Conservation (phyloP, 2,797 vertebrate species). For the Mormyrops boulengeri region DNA sequence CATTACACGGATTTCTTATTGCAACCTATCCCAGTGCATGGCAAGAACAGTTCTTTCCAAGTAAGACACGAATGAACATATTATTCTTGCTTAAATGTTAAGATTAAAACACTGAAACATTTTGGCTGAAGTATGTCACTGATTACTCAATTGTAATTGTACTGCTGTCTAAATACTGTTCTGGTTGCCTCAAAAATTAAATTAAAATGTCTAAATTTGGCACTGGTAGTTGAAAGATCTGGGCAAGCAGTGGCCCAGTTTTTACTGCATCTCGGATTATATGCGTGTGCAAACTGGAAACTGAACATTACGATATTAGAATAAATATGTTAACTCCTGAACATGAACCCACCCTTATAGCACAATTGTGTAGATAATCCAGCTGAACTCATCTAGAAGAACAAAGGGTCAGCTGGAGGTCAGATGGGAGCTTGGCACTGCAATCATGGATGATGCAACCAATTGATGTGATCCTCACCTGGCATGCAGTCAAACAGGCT, state of each 20-base stretch:
- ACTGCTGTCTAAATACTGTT: not conserved
- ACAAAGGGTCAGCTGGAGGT: not conserved
- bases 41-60: not conserved
- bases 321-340: not conserved
- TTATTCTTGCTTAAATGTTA: not conserved
- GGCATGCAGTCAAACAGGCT: constrained; percentile 76
- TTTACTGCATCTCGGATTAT: not conserved
- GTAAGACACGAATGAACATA: not conserved
- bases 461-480: constrained; percentile 53
- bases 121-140: not conserved
- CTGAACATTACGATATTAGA: not conserved
- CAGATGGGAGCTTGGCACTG: not conserved
- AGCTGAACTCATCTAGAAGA: not conserved
- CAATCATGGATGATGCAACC: not conserved
- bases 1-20: not conserved
- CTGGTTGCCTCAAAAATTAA: not conserved
- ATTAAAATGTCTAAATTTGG: not conserved
- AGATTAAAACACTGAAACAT: not conserved
- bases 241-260: not conserved
- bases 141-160: not conserved
- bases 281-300: not conserved
- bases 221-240: not conserved
- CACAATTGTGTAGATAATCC: not conserved
- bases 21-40: not conserved
- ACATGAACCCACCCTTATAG: not conserved